Base-by-base conservation (phyloP, 2,113 vertebrate genomes). In the Xenus cinereus region DNA sequence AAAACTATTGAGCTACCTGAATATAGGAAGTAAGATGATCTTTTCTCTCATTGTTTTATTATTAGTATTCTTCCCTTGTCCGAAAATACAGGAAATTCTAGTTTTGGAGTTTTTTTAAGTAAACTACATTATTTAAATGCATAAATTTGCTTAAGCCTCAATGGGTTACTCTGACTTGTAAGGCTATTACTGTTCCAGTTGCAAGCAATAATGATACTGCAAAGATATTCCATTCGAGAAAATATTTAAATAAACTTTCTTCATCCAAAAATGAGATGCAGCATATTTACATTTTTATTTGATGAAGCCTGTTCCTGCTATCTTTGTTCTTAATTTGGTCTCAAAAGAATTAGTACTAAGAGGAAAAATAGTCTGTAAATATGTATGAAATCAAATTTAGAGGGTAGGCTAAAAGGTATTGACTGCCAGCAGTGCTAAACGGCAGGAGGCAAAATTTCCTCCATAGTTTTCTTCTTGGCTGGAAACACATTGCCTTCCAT, bases 381-480 rank as follows among this genome's bases (percentile, higher is more conserved):
- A 98, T 98, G 97, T 98, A 98, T 98, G 97, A 98, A 98, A 98
- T 98, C 98, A 98, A 97, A 98, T 98, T 98, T 98, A 98, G 97
- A 98, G 96, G 97, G 94, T 98, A 97, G 98, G 98, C 98, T 98
- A 98, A 99, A 98, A 98, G 98, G 98, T 98, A 98, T 97, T 98
- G 98, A 98, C 98, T 98, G 98, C 98, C 98, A 98, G 90, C 97
- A 98, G 98, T 93, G 98, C 96, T 96, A 91, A 99, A 98, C 98
- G 90, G 98, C 99, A 98, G 98, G 99, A 98, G 98, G 98, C 98
- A 98, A 99, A 99, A 99, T 99, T 98, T 98, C 97, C 98, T 99
- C 98, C 97, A 97, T 98, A 98, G 98, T 99, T 98, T 98, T 98
- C 97, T 98, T 98, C 97, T 98, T 98, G 97, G 98, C 98, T 98